Base-by-base conservation (phyloP, 2,113 vertebrate species). In the Dicerorhinus sumatrensis region DNA sequence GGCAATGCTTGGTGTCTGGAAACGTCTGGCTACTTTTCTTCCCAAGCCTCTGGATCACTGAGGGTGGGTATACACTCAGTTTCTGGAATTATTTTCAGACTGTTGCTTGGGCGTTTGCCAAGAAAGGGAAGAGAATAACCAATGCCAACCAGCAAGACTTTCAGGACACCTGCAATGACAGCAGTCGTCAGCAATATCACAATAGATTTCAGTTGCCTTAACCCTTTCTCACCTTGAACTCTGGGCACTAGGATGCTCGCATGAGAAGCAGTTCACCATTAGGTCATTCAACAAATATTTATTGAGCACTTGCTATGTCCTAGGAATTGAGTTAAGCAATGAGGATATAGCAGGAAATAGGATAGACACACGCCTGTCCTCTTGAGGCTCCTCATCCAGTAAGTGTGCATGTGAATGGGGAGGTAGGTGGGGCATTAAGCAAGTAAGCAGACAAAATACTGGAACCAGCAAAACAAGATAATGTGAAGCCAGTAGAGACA, bases 11-110 rank as follows among this genome's bases (percentile, higher is more conserved):
- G 48, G 51, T 95, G 51, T 96, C 82, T 97, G 31, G 51, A 93
- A 94, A 87, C 80, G 89, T 90, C 94, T 96, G 92, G 42, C 67
- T 93, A 69, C 69, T 89, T 94, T 96, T 85, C 79, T 93, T 77
- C 60, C 36, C 51, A 82, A 86, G 67, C 29, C 67, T 73, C 73
- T 93, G 83, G 73, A 72, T 96, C 97, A 90, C 8, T 17, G 75
- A 95, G 56, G 27, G 92, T 86, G 79, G 73, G 36, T 31, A 12
- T 36, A 31, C 0, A 27, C 29, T 94, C 65, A 23, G 60, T 89
- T 42, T 85, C 42, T 67, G 82, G 81, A 63, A 82, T 89, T 97
- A 94, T 96, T 93, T 94, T 89, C 67, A 88, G 81, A 83, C 72
- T 8, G 3, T 90, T 46, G 62, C 58, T 62, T 91, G 89, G 82